Evolutionary conservation across 23 tunicate genomes (phyloP).

Genomic region (Trididemnum nubilum): DNA sequence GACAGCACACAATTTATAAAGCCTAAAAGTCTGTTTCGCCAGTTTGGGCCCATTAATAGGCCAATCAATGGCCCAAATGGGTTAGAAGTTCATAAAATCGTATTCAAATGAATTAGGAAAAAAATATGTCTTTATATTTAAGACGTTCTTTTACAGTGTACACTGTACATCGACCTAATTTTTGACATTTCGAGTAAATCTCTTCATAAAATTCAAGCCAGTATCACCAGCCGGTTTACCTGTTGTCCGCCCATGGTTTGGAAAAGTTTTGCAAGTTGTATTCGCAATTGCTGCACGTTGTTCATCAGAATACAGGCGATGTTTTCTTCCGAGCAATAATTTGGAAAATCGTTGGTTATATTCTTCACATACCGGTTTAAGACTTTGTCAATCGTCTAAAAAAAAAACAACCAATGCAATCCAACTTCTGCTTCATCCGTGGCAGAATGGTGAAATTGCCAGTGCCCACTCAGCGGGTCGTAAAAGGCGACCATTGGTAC

Average conservation of each 20-base stretch:
- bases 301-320: constrained; percentile 93
- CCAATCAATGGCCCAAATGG: too few species aligned
- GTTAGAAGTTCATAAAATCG: too few species aligned
- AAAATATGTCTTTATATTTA: too few species aligned
- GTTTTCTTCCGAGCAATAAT: constrained; percentile 46
- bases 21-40: too few species aligned
- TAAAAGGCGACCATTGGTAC: neutral
- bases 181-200: too few species aligned
- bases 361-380: constrained; percentile 55
- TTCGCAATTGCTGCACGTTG: constrained; percentile 88
- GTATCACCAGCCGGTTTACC: too few species aligned
- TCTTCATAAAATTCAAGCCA: too few species aligned
- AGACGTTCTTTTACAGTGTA: neutral
- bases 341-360: constrained; percentile 60
- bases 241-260: constrained; percentile 88
- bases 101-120: too few species aligned
- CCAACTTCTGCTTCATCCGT: too few species aligned
- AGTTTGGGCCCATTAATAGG: too few species aligned
- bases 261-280: constrained; percentile 84
- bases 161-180: neutral
- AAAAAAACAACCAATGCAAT: neutral
- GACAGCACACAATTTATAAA: too few species aligned
- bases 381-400: constrained; percentile 67
- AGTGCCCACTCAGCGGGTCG: neutral
- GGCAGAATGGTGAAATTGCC: too few species aligned